Conservation (phyloP, 2,888 invertebrate species). For the Polydrusus cervinus region DNA sequence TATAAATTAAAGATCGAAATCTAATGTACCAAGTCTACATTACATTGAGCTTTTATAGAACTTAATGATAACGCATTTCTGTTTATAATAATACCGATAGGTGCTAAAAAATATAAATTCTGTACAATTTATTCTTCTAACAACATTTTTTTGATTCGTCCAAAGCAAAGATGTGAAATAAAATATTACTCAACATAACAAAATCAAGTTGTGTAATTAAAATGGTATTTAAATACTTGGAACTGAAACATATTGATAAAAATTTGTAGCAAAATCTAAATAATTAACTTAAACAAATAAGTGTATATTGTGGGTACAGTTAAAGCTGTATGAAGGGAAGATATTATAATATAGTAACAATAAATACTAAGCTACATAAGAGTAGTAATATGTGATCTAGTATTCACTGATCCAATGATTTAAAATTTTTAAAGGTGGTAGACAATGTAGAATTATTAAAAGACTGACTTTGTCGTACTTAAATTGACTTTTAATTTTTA, state of each 20-base stretch:
- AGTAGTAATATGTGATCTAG: background rate
- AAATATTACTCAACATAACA: conserved; percentile 56
- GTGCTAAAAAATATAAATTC: background rate
- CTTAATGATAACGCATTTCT: background rate
- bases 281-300: conserved; percentile 9
- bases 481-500: too few relatives aligned
- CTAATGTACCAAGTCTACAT: conserved; percentile 8
- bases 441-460: too few relatives aligned
- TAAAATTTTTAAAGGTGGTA: too few relatives aligned
- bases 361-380: conserved; percentile 4
- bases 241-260: conserved; percentile 29
- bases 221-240: conserved; percentile 1
- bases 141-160: conserved; percentile 32
- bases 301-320: conserved; percentile 8
- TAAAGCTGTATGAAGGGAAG: conserved; percentile 10
- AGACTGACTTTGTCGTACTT: too few relatives aligned
- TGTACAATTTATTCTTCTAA: background rate
- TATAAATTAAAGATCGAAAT: conserved; percentile 6
- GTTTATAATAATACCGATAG: background rate
- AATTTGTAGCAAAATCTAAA: conserved; percentile 4
- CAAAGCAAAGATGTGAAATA: conserved; percentile 58
- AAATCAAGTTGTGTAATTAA: conserved; percentile 64
- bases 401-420: background rate
- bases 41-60: conserved; percentile 6
- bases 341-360: conserved; percentile 17